Evolutionary conservation across 37 sponge, comb jelly and placozoan genomes (phyloP).

Genomic region (Theonella swinhoei): DNA sequence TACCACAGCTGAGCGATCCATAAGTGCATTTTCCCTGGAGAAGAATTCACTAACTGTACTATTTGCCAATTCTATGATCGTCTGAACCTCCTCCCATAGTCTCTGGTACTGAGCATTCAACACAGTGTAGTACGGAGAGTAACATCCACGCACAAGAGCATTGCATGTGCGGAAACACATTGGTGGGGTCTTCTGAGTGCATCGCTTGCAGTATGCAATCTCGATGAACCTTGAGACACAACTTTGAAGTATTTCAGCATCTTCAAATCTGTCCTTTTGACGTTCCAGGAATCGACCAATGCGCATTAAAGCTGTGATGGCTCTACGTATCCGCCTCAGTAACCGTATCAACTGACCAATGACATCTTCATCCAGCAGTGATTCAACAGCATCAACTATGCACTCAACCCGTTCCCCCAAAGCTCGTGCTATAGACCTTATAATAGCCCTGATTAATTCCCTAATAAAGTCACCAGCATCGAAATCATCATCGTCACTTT

Average conservation of each 20-base stretch:
- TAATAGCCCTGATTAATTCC: not conserved
- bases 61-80: not conserved
- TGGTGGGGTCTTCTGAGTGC: not conserved
- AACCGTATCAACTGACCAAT: not conserved
- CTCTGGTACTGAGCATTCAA: constrained; percentile 14
- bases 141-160: constrained; percentile 31
- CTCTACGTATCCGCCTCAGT: not conserved
- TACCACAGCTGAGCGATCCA: no score
- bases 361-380: not conserved
- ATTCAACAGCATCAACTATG: not conserved
- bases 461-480: not conserved
- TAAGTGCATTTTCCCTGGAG: no score
- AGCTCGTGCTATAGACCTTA: not conserved
- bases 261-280: not conserved
- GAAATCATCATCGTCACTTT: not conserved
- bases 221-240: constrained; percentile 18
- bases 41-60: no score
- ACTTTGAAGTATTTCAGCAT: not conserved
- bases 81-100: not conserved
- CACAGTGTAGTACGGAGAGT: constrained; percentile 21
- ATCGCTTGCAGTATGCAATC: constrained; percentile 17
- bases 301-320: not conserved
- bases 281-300: not conserved
- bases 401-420: not conserved
- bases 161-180: constrained; percentile 20